Base-by-base conservation (phyloP, 2,797 vertebrate genomes). In the Bovichtus variegatus region DNA sequence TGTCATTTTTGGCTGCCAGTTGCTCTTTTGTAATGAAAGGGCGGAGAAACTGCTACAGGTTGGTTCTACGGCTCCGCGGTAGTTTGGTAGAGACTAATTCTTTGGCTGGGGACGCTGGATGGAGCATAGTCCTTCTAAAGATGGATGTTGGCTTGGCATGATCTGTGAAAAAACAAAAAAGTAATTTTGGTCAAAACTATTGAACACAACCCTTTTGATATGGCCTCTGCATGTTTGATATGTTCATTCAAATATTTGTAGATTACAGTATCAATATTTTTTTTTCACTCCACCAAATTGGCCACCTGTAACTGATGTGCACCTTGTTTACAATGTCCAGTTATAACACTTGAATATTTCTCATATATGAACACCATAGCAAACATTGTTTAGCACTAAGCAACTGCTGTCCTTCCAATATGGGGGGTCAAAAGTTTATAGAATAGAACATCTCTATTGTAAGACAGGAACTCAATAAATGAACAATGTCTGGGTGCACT, bases 141-240 rank as follows among this genome's bases (percentile, higher is more conserved):
- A 68, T 54, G 54, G 75, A 74, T 23, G 57, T 68, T 79, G 76
- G 59, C 80, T 81, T 78, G 54, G 69, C 80, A 78, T 87, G 89
- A 91, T 89, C 92, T 94, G 77, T 21, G 44, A 57, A 58, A 43
- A 55, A 65, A 62, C 8, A 36, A 6, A 49, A 41, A n/a, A 1
- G 11, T 23, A 4, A 67, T n/a, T 67, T 67, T 23, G 77, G n/a
- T 74, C 25, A 54, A 71, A 51, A 54, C 9, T 46, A 46, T 6
- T 44, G 27, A 31, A 55, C 40, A 66, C 6, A 66, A 5, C 2
- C 2, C 0, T 1, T 51, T 40, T 40, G 7, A 29, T 25, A 34
- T 15, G 2, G 3, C 13, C 4, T 61, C 23, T 63, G 18, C 10
- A 36, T 57, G 23, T 65, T 57, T 19, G 31, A 74, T 60, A 18